A percentile compares a stretch with the other conserved stretches of the same genome.
These are phyloP conservation scores for Propithecus perrieri DNA, from an alignment of 2,797 vertebrate species.

Conservation along the genomic window DNA sequence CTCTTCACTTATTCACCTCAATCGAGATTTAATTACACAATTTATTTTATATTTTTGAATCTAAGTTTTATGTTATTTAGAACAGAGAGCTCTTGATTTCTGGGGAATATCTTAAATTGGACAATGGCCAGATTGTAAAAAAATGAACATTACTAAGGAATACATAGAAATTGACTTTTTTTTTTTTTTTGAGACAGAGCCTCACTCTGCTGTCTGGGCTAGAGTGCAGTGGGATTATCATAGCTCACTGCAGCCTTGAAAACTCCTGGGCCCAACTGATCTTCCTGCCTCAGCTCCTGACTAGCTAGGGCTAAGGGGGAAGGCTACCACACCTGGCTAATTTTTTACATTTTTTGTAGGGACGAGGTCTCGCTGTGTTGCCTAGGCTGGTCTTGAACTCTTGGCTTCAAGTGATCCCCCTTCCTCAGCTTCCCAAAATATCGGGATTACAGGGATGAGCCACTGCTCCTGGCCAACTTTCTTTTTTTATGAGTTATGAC, in stretches of 20 bases:
- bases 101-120: background rate
- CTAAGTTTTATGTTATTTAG: background rate
- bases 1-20: background rate
- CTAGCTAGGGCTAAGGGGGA: too few relatives aligned
- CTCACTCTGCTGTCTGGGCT: too few relatives aligned
- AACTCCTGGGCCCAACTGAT: too few relatives aligned
- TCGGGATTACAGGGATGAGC: background rate
- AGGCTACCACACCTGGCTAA: too few relatives aligned
- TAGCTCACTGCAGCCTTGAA: too few relatives aligned
- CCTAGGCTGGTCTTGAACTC: too few relatives aligned
- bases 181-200: too few relatives aligned
- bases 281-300: too few relatives aligned
- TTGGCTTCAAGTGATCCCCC: background rate
- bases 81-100: background rate
- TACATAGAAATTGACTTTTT: background rate
- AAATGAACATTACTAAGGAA: background rate
- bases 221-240: too few relatives aligned
- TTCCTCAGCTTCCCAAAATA: background rate
- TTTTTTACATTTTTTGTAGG: too few relatives aligned
- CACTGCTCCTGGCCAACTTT: background rate
- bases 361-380: too few relatives aligned
- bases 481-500: background rate
- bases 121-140: background rate
- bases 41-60: slow-evolving; percentile 15
- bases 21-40: background rate